Evolutionary conservation across 2,113 vertebrate genomes (phyloP).

Genomic region (Pleuronectes platessa): DNA sequence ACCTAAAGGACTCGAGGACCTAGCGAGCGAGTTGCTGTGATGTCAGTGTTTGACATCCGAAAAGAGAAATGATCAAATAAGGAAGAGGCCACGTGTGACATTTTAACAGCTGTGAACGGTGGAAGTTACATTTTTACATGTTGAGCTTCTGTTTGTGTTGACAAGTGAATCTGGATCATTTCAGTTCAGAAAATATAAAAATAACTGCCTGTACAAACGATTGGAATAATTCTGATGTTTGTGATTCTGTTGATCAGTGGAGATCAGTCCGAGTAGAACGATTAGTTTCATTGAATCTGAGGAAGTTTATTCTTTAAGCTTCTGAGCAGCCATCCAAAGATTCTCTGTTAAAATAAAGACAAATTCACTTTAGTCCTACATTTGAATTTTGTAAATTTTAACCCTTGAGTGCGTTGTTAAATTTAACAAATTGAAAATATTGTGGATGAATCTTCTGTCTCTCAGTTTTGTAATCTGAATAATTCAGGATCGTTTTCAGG

Average conservation of each 20-base stretch:
- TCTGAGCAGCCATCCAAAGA: not conserved
- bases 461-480: too few species aligned
- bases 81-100: slow-evolving; percentile 38
- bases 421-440: too few species aligned
- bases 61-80: slow-evolving; percentile 30
- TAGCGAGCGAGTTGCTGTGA: not conserved
- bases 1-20: slow-evolving; percentile 41
- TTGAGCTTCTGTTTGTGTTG: too few species aligned
- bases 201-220: not conserved
- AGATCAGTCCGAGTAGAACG: not conserved
- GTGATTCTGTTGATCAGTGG: not conserved
- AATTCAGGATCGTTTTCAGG: too few species aligned
- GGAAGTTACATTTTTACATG: too few species aligned
- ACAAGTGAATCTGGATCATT: too few species aligned
- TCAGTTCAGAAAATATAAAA: too few species aligned
- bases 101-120: slow-evolving; percentile 26
- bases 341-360: not conserved
- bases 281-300: not conserved
- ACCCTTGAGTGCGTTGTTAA: too few species aligned
- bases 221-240: not conserved
- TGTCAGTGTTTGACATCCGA: slow-evolving; percentile 7
- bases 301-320: too few species aligned
- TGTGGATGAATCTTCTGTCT: too few species aligned
- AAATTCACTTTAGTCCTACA: not conserved
- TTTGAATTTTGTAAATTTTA: too few species aligned